Evolutionary conservation across 2,888 invertebrate species (phyloP), one percentile per base, ranked within the genome.

Genomic region (Nasonovia ribisnigri): DNA sequence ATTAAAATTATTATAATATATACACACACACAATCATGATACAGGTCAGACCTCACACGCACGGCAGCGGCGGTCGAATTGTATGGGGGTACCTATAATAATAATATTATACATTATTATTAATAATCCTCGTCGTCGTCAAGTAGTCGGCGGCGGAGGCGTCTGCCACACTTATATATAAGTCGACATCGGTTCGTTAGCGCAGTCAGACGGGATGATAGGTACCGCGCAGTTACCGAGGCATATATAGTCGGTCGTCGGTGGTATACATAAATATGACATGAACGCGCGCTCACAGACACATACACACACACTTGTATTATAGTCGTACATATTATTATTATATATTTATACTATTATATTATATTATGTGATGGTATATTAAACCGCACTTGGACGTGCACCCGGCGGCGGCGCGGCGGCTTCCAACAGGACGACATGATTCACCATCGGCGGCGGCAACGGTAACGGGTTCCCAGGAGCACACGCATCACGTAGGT

Each of bases 41-140:
- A 46, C 60, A n/a, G 90, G 60, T 67, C 57, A 36, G 67, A 90
- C 90, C 90, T 67, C 90, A 90, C 90, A 90, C 60, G 90, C 90
- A 90, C 90, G 77, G 24, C 57, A n/a, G 36, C n/a, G 16, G 36
- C 11, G 60, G 8, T 60, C 89, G 43, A 20, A 90, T 67, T 48
- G 60, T 43, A 57, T 29, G 10, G 20, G 0, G 36, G 42, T 29
- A 54, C 11, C 48, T 42, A 88, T 57, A 54, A 54, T 77, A 77
- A 16, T 36, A 36, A 46, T 77, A 36, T 20, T 77, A 77, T 77
- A 0, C 16, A 57, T 43, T 60, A 89, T 60, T 60, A 89, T 43
- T 89, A 89, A 57, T 89, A 90, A 43, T 46, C 60, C 46, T 90
- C 43, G 13, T 46, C 86, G 60, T 46, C 90, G 90, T n/a, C n/a